Conservation (phyloP, 2,797 vertebrate species). For the Catharus ustulatus region DNA sequence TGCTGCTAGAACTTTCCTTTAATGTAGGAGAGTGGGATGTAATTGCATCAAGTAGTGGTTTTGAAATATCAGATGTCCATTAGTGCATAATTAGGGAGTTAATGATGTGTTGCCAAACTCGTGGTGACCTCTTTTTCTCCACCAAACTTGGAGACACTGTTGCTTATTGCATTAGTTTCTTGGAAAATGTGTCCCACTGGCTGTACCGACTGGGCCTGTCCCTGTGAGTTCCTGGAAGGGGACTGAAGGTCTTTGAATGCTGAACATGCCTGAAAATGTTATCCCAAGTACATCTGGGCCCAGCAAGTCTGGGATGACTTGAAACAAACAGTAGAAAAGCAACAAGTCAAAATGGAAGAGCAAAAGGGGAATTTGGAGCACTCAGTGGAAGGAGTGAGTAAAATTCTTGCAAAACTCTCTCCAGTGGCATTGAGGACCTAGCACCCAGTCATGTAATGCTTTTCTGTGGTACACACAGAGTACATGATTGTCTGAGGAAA, state of each 20-base stretch:
- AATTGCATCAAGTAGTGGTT: constrained; percentile 81
- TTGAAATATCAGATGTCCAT: constrained; percentile 85
- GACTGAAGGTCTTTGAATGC: background rate
- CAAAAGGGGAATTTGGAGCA: background rate
- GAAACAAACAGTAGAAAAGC: background rate
- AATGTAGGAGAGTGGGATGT: constrained; percentile 75
- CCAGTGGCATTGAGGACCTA: background rate
- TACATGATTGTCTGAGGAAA: background rate
- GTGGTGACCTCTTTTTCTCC: constrained; percentile 70
- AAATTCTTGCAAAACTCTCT: background rate
- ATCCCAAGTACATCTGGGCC: too few species aligned
- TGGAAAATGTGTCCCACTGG: background rate
- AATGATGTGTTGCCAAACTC: constrained; percentile 87
- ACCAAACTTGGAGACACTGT: constrained; percentile 33
- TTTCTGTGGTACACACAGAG: background rate
- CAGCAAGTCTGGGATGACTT: background rate
- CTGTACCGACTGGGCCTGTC: fast-evolving
- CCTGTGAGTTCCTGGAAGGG: background rate
- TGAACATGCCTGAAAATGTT: background rate
- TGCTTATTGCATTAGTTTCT: constrained; percentile 11
- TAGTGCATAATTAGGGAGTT: constrained; percentile 84
- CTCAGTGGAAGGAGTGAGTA: fast-evolving
- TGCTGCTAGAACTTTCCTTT: constrained; percentile 3
- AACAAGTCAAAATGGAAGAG: background rate
- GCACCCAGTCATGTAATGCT: background rate